These are phyloP conservation scores for Seriola dumerili DNA, from an alignment of 2,113 vertebrate genomes.

Conservation along the genomic window DNA sequence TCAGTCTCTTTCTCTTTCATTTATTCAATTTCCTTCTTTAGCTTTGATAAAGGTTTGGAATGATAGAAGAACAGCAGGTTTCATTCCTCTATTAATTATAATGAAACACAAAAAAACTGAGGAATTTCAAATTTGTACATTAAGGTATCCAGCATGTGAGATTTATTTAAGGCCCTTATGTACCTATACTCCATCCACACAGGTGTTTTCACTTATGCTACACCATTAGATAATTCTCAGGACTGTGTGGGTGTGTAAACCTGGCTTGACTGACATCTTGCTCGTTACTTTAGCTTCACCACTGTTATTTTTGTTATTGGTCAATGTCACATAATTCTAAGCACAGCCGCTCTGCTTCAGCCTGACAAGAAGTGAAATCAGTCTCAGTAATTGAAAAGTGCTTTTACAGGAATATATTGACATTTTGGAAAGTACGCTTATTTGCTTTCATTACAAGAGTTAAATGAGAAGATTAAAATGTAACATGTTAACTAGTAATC, in stretches of 20 bases:
- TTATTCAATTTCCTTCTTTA: constrained; percentile 4
- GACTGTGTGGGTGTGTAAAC: no score
- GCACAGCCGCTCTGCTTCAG: background rate
- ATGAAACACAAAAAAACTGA: background rate
- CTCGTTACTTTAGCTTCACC: no score
- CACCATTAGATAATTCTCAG: no score
- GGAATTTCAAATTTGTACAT: background rate
- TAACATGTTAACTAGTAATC: background rate
- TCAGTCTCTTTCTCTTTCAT: background rate
- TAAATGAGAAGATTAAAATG: background rate
- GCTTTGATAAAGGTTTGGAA: background rate
- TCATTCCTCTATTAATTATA: background rate
- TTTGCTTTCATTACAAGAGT: background rate
- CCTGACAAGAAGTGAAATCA: background rate
- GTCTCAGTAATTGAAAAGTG: background rate
- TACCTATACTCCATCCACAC: no score
- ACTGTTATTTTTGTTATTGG: no score
- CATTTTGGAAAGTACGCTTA: background rate
- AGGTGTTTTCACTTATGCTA: no score
- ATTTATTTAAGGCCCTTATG: no score
- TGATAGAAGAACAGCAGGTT: no score
- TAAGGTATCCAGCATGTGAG: background rate
- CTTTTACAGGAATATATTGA: background rate
- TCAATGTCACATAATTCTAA: no score
- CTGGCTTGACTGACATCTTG: no score